Conservation (phyloP, 2,888 invertebrate species). For the Noctua janthe region DNA sequence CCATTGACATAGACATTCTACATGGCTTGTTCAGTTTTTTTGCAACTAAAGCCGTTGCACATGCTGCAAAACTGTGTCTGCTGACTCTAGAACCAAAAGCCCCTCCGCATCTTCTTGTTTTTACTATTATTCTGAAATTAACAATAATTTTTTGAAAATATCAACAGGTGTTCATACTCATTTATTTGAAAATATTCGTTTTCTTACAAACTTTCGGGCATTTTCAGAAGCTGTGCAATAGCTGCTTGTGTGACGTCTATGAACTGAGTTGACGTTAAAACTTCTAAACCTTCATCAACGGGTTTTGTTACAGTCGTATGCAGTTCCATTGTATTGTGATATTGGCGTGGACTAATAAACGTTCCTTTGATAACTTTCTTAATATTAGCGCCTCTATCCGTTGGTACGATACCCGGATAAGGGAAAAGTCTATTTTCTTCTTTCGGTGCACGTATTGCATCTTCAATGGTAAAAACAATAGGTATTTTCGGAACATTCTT, state of each 20-base stretch:
- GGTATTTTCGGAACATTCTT: conserved; percentile 78
- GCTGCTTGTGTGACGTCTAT: conserved; percentile 71
- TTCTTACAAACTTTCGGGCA: conserved; percentile 74
- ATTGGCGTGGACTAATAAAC: conserved; percentile 72
- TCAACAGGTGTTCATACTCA: background rate
- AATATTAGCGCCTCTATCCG: conserved; percentile 69
- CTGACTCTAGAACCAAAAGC: conserved; percentile 75
- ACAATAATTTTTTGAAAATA: background rate
- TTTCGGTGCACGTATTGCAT: conserved; percentile 82
- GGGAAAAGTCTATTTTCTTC: conserved; percentile 71
- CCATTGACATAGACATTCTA: conserved; percentile 74
- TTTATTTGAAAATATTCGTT: background rate
- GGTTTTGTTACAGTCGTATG: conserved; percentile 71
- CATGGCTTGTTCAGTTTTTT: conserved; percentile 71
- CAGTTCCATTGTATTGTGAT: conserved; percentile 76
- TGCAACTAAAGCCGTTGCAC: conserved; percentile 74
- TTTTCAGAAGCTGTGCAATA: conserved; percentile 71
- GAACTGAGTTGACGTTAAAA: conserved; percentile 71
- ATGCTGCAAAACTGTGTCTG: conserved; percentile 68
- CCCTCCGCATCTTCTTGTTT: conserved; percentile 74
- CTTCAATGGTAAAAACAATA: conserved; percentile 81
- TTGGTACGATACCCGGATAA: conserved; percentile 71
- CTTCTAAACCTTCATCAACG: conserved; percentile 73
- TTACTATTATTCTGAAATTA: conserved; percentile 70
- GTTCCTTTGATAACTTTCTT: conserved; percentile 71